Conservation (phyloP, 2,113 vertebrate genomes). For the Lophura nycthemera region DNA sequence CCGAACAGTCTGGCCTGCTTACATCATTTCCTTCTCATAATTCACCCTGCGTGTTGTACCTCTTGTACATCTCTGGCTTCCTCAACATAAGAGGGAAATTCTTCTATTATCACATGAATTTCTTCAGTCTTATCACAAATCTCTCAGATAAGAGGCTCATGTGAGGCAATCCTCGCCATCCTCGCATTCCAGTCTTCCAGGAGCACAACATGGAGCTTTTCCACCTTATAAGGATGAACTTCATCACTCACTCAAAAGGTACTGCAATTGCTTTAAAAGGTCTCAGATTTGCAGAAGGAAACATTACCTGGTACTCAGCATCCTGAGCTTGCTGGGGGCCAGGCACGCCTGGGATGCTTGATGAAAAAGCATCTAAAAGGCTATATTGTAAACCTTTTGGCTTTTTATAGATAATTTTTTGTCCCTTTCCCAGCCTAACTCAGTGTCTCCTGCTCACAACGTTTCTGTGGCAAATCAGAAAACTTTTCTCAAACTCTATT, state of each 20-base stretch:
- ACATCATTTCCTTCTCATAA: slow-evolving; percentile 28
- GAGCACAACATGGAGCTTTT: background rate
- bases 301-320: background rate
- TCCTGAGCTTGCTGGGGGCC: background rate
- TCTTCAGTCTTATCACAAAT: slow-evolving; percentile 5
- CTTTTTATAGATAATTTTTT: background rate
- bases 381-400: background rate
- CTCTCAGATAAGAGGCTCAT: slow-evolving; percentile 42
- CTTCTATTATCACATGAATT: slow-evolving; percentile 2
- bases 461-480: background rate
- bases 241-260: background rate
- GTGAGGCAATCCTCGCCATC: background rate
- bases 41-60: slow-evolving; percentile 15
- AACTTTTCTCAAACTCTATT: background rate
- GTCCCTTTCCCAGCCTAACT: background rate
- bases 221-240: slow-evolving; percentile 60
- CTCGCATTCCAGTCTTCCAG: slow-evolving; percentile 35
- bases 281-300: background rate
- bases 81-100: slow-evolving; percentile 62
- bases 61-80: slow-evolving; percentile 27
- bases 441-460: background rate
- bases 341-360: background rate
- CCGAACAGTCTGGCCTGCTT: slow-evolving; percentile 23
- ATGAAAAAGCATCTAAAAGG: background rate
- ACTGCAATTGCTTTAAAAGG: background rate